Base-by-base conservation (phyloP, 1,140 invertebrate genomes). In the Magallana gigas region DNA sequence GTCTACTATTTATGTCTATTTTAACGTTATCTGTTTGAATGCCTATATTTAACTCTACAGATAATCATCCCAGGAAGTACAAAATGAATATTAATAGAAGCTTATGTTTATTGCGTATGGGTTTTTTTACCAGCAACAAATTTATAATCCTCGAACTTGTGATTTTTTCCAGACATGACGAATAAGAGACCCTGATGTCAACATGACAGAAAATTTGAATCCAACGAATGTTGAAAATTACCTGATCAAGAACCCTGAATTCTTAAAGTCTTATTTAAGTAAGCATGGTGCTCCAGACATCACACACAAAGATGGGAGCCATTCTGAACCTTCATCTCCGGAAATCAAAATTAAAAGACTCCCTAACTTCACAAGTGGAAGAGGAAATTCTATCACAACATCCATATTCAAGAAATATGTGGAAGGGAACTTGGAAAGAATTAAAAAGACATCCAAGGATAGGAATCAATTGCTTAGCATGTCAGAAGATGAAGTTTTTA, bases 401-500 rank as follows among this genome's bases (percentile, higher is more conserved):
- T 91, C 88, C 36, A 93, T 93, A 90, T 94, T 94, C 88, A 92
- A 93, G 76, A 91, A 90, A 71, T 94, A 94, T 90, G 88, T 94
- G 83, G 91, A 93, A 85, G 93, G 93, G 0, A 91, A 92, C 80
- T 86, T 91, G 5, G 90, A 84, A 36, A 84, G 91, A 8, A 85
- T 89, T 57, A 88, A 91, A 60, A 86, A 91, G 68, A 86, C 87
- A 14, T 48, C 82, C 9, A 89, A 93, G 88, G 90, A 92, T 85
- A 89, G 90, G 36, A 68, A 91, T 5, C 86, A 89, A 48, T 86
- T 94, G 36, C 84, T 89, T 91, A 96, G 97, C 80, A 95, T 99
- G 90, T 97, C 98, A 91, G 98, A 99, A 93, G 97, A 97, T 93
- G 98, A 99, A 95, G 96, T 99, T 85, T 98, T 99, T 92, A 98